phyloP scores from a whole-genome alignment of 2,797 vertebrate genomes.

The Halcyon leucocephala region DNA sequence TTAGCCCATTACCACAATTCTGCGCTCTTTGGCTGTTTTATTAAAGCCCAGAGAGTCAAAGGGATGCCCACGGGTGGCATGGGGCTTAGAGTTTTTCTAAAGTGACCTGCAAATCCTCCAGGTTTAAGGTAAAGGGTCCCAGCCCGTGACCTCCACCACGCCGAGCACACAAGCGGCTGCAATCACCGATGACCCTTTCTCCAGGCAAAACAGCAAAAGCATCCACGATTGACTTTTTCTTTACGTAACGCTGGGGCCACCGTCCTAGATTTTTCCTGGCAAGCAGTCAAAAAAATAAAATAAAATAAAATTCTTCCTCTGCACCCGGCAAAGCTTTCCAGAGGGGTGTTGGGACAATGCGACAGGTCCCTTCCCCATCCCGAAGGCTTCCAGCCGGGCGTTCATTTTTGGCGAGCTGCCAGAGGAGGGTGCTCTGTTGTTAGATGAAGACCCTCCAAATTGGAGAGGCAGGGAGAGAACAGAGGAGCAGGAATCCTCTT shows the following conservation, averaged over 20 bases:
- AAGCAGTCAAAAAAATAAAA: background rate
- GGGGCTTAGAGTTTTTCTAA: background rate
- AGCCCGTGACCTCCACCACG: background rate
- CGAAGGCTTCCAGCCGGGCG: background rate
- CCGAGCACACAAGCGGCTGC: rapidly evolving
- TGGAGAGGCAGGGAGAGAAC: constrained; percentile 79
- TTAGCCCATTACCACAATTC: constrained; percentile 52
- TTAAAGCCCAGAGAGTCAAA: constrained; percentile 61
- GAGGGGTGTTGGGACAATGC: rapidly evolving
- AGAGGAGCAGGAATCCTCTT: constrained; percentile 58
- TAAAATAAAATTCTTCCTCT: background rate
- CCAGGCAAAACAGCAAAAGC: background rate
- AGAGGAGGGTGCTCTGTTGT: constrained; percentile 86
- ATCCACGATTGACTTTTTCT: background rate
- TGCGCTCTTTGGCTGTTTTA: background rate
- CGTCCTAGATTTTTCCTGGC: constrained; percentile 43
- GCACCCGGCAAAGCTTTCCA: rapidly evolving
- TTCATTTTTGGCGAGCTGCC: constrained; percentile 82
- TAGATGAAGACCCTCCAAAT: constrained; percentile 78
- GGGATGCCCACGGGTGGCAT: constrained; percentile 36
- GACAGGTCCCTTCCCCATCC: background rate
- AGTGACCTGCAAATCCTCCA: background rate
- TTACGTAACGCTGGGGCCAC: rapidly evolving
- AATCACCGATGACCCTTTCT: rapidly evolving
- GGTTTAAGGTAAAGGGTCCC: background rate